Evolutionary conservation across 2,888 invertebrate genomes (phyloP).

Genomic region (Phortica magna): DNA sequence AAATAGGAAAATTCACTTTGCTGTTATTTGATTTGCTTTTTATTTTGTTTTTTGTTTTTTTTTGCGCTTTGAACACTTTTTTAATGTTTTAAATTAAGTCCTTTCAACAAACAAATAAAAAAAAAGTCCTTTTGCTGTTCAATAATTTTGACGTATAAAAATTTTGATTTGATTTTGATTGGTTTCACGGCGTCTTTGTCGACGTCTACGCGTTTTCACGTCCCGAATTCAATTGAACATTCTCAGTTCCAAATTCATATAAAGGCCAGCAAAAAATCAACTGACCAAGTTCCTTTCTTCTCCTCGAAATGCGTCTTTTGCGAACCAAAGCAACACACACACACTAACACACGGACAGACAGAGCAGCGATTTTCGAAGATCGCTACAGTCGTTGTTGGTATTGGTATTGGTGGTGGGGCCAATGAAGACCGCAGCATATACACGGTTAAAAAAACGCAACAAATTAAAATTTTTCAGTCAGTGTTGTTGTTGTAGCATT

Average conservation of each 20-base stretch:
- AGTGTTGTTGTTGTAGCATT: conserved; percentile 5
- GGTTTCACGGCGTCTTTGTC: conserved; percentile 56
- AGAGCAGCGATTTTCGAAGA: not conserved
- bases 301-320: conserved; percentile 61
- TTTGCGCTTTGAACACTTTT: not conserved
- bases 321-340: conserved; percentile 20
- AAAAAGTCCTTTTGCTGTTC: conserved; percentile 20
- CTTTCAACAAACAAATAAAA: conserved; percentile 2
- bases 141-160: not conserved
- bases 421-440: not conserved
- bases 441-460: conserved; percentile 13
- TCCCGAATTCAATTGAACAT: conserved; percentile 78
- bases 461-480: not conserved
- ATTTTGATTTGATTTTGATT: not conserved
- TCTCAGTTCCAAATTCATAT: conserved; percentile 76
- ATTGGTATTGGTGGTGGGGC: conserved; percentile 9
- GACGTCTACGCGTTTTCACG: conserved; percentile 77
- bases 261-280: conserved; percentile 72
- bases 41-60: conserved; percentile 44
- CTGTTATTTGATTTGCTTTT: conserved; percentile 2
- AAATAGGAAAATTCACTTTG: conserved; percentile 13
- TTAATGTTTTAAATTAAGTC: not conserved
- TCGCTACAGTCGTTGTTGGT: not conserved
- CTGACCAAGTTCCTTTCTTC: conserved; percentile 55
- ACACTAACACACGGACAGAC: not conserved